Percentiles rank a stretch among this genome's conserved stretches.
Conservation (phyloP, 2,113 vertebrate species). For the Rhagologus leucostigma region DNA sequence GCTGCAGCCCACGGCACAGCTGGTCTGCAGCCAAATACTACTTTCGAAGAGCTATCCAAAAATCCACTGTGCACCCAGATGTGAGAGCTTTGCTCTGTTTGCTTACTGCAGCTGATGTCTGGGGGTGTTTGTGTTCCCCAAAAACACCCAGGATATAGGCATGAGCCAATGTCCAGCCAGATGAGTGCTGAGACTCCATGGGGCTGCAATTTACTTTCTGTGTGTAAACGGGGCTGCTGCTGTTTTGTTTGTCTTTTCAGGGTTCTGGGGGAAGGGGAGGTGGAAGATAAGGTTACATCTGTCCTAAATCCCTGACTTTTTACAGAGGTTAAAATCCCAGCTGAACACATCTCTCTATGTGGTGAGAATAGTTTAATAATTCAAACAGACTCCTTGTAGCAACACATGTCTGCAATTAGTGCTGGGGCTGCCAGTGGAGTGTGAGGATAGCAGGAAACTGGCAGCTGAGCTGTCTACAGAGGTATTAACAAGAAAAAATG, state of each 20-base stretch:
- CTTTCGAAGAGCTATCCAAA: slow-evolving; percentile 15
- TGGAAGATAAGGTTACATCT: not conserved
- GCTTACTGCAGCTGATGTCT: not conserved
- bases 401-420: not conserved
- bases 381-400: not conserved
- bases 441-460: not conserved
- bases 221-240: not conserved
- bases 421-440: not conserved
- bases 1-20: not conserved
- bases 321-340: not conserved
- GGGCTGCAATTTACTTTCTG: not conserved
- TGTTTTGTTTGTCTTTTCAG: not conserved
- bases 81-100: not conserved
- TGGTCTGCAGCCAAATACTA: not conserved
- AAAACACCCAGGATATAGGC: not conserved
- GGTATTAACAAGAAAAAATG: not conserved
- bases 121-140: not conserved
- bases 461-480: not conserved
- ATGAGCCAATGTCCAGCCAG: not conserved
- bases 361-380: not conserved
- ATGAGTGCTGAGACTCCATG: not conserved
- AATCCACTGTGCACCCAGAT: accelerated
- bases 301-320: not conserved
- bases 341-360: not conserved
- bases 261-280: not conserved